Percentiles rank a stretch among this genome's conserved stretches.
These are phyloP conservation scores for Troilus luridus DNA, from an alignment of 2,888 invertebrate species.

Conservation along the genomic window DNA sequence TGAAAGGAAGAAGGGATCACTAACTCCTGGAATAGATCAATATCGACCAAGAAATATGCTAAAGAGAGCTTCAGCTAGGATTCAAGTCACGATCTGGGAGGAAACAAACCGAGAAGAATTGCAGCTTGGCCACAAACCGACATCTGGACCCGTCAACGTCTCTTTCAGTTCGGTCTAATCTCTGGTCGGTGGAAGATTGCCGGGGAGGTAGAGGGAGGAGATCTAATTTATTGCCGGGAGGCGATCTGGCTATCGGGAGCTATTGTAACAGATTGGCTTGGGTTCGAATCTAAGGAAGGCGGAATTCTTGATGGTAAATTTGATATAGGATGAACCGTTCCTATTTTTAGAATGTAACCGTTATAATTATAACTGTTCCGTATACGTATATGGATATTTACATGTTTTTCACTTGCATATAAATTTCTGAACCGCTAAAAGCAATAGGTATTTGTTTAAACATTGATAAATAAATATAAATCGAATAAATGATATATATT, in stretches of 20 bases:
- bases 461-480: too few species aligned
- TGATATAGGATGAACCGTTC: too few species aligned
- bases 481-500: too few species aligned
- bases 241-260: neutral
- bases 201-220: neutral
- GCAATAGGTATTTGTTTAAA: too few species aligned
- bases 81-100: neutral
- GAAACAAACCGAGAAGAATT: neutral
- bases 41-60: neutral
- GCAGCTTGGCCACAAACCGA: neutral
- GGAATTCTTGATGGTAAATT: too few species aligned
- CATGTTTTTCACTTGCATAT: too few species aligned
- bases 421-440: too few species aligned
- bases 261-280: neutral
- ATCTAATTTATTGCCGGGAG: neutral
- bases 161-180: neutral
- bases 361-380: too few species aligned
- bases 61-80: neutral
- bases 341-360: too few species aligned
- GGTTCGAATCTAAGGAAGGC: neutral
- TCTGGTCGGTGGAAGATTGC: neutral
- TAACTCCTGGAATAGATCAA: neutral
- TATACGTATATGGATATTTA: too few species aligned
- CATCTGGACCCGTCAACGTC: conserved; percentile 3
- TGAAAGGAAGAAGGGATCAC: neutral